Conservation (phyloP, 2,797 vertebrate genomes). For the Rhinoraja longicauda region DNA sequence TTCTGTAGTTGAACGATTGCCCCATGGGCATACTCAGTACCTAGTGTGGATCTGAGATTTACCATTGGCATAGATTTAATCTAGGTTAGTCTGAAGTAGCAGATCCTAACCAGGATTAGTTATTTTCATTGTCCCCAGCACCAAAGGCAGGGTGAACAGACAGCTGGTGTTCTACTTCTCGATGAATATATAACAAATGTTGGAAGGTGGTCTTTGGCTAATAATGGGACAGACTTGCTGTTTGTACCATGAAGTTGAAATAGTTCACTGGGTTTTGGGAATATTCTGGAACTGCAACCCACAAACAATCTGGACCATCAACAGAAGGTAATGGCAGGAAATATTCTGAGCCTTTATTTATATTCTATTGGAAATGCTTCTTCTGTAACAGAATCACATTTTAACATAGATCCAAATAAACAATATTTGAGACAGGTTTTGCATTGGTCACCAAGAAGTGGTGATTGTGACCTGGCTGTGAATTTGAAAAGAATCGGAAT, state of each 20-base stretch:
- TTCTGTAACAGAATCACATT: not conserved
- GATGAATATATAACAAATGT: not conserved
- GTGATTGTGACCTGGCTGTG: not conserved
- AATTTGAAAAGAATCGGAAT: not conserved
- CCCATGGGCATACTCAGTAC: not conserved
- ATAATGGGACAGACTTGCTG: not conserved
- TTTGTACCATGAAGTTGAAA: not conserved
- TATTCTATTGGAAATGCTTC: not conserved
- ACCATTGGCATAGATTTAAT: not conserved
- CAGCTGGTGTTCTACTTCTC: not conserved
- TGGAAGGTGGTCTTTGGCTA: not conserved
- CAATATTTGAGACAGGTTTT: not conserved
- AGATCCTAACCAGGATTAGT: not conserved
- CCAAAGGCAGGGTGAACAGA: not conserved
- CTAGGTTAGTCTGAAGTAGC: not conserved
- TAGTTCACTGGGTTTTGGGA: not conserved
- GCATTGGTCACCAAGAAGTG: not conserved
- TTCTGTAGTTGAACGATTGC: not conserved
- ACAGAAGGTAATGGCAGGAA: not conserved
- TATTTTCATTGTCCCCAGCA: not conserved
- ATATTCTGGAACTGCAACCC: not conserved
- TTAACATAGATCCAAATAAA: not conserved
- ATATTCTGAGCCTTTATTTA: not conserved
- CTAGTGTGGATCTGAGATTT: not conserved
- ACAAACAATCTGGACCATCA: not conserved